phyloP scores from a whole-genome alignment of 2,888 invertebrate species.

The Melieria picta region DNA sequence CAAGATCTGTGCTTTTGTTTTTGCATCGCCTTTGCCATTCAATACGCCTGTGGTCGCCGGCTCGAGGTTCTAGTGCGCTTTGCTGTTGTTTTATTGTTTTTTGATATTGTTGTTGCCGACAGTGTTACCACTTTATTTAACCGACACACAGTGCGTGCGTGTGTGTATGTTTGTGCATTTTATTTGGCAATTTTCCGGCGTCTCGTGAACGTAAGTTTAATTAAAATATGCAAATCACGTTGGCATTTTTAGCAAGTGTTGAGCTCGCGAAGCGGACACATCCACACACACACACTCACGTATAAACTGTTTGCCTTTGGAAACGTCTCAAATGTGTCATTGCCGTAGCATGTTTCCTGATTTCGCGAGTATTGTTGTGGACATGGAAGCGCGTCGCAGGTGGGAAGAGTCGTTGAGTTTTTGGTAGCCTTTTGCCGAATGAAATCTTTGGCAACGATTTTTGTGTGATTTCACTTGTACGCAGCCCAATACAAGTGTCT shows the following conservation, averaged over 20 bases:
- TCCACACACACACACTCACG: slow-evolving; percentile 18
- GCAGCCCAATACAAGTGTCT: neutral
- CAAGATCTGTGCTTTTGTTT: too few species aligned
- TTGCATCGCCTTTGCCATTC: slow-evolving; percentile 41
- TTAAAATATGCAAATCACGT: slow-evolving; percentile 66
- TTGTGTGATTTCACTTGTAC: too few species aligned
- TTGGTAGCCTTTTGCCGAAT: too few species aligned
- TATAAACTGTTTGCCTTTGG: slow-evolving; percentile 25
- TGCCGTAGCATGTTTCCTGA: too few species aligned
- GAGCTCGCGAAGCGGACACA: slow-evolving; percentile 34
- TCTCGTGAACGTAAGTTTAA: slow-evolving; percentile 62
- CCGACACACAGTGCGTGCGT: neutral
- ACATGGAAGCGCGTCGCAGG: too few species aligned
- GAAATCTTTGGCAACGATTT: too few species aligned
- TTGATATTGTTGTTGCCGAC: slow-evolving; percentile 12
- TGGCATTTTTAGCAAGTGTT: slow-evolving; percentile 65
- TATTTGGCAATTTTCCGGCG: slow-evolving; percentile 1
- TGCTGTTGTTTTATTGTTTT: neutral
- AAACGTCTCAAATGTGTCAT: neutral
- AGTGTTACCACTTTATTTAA: slow-evolving; percentile 3
- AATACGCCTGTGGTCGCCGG: slow-evolving; percentile 59
- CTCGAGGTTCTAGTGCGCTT: slow-evolving; percentile 38
- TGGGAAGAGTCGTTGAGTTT: too few species aligned
- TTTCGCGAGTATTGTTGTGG: too few species aligned
- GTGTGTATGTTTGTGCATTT: too few species aligned